Conservation (phyloP, 2,113 vertebrate genomes). For the Gracilinanus agilis region DNA sequence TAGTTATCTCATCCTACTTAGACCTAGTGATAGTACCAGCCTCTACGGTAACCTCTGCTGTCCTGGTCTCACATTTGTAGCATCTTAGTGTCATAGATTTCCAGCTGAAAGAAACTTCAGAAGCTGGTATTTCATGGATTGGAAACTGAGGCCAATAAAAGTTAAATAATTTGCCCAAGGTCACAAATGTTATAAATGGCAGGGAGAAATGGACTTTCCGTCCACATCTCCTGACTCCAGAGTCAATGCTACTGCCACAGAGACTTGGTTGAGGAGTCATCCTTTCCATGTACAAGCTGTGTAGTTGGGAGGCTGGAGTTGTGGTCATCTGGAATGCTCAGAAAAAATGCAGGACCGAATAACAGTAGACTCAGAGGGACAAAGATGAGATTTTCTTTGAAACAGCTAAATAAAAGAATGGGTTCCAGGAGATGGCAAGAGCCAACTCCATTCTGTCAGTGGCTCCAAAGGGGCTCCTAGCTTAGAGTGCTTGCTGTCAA, state of each 20-base stretch:
- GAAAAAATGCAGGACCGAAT: conserved; percentile 11
- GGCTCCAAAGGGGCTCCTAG: not conserved
- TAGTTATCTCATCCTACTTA: not conserved
- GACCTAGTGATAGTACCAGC: not conserved
- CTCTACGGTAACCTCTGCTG: not conserved
- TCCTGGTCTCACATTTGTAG: not conserved
- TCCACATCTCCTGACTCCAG: not conserved
- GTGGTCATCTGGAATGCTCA: not conserved
- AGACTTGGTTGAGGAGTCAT: not conserved
- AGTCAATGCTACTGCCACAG: not conserved
- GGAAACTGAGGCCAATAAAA: not conserved
- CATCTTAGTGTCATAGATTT: not conserved
- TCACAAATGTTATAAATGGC: not conserved
- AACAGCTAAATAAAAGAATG: conserved; percentile 19
- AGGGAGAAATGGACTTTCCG: not conserved
- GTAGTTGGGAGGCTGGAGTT: not conserved
- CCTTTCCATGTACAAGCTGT: not conserved
- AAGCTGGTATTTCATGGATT: not conserved
- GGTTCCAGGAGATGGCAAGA: not conserved
- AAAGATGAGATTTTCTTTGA: conserved; percentile 32
- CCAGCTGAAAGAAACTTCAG: not conserved
- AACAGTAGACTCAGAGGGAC: not conserved
- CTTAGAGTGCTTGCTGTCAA: not conserved
- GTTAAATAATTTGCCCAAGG: not conserved
- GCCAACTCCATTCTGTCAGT: not conserved